Evolutionary conservation across 1,140 invertebrate species (phyloP).

Genomic region (Luehdorfia chinensis): DNA sequence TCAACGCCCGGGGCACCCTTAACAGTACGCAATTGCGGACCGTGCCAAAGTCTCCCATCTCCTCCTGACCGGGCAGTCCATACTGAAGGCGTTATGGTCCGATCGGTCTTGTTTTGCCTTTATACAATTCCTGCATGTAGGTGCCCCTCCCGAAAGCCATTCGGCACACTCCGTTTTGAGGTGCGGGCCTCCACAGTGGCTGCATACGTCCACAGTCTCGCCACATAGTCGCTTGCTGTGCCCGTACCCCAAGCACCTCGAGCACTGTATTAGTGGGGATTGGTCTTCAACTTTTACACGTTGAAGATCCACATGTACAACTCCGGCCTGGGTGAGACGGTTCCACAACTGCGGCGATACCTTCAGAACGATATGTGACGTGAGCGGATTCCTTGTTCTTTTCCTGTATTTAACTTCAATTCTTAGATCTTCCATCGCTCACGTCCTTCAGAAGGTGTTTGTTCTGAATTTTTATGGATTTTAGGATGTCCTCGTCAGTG

Average conservation of each 20-base stretch:
- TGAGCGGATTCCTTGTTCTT: too few species aligned
- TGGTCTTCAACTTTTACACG: not conserved
- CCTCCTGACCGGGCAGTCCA: not conserved
- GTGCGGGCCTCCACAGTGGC: slow-evolving; percentile 6
- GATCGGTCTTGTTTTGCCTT: not conserved
- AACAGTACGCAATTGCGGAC: not conserved
- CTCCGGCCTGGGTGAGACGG: not conserved
- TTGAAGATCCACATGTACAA: not conserved
- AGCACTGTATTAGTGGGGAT: not conserved
- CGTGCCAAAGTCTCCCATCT: slow-evolving; percentile 1
- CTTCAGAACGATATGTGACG: too few species aligned
- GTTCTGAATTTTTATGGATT: not conserved
- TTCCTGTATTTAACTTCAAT: too few species aligned
- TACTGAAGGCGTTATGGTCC: not conserved
- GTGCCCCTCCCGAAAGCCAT: not conserved
- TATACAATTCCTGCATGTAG: not conserved
- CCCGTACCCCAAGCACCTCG: slow-evolving; percentile 3
- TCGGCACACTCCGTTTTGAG: not conserved
- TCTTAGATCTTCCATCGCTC: too few species aligned
- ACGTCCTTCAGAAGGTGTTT: not conserved
- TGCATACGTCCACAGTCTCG: not conserved
- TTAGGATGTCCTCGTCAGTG: not conserved
- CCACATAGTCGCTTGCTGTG: not conserved
- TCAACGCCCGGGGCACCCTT: not conserved
- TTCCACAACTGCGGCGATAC: not conserved